A percentile compares a stretch with the other conserved stretches of the same genome.
Conservation (phyloP, 1,140 invertebrate species). For the Babylonia areolata region DNA sequence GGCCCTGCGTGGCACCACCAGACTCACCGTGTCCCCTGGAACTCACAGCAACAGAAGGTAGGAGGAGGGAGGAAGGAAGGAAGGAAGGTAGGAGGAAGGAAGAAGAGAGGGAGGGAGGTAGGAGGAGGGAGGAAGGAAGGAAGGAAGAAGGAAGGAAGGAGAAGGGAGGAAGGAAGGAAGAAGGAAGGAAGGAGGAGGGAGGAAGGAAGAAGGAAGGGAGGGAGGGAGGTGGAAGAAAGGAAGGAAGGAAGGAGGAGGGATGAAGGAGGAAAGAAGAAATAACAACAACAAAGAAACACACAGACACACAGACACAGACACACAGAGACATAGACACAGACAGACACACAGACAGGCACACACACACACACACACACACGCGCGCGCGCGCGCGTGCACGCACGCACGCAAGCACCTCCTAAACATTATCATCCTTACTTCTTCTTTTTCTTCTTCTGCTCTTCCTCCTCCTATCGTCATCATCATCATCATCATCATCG, state of each 20-base stretch:
- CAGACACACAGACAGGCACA: too few relatives aligned
- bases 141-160: background rate
- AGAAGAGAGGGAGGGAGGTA: background rate
- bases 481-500: too few relatives aligned
- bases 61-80: background rate
- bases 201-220: background rate
- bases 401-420: too few relatives aligned
- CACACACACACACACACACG: too few relatives aligned
- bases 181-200: background rate
- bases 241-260: background rate
- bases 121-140: too few relatives aligned
- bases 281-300: background rate
- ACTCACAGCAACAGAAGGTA: background rate
- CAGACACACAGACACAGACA: too few relatives aligned
- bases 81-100: background rate
- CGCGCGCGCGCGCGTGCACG: too few relatives aligned
- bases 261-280: background rate
- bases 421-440: too few relatives aligned
- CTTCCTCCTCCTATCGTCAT: too few relatives aligned
- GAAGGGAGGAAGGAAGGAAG: background rate
- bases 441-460: too few relatives aligned
- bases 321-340: too few relatives aligned
- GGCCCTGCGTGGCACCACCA: slow-evolving; percentile 80
- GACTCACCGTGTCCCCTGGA: slow-evolving; percentile 64
- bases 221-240: background rate